Base-by-base conservation (phyloP, 1,140 invertebrate genomes). In the Pissodes strobi region DNA sequence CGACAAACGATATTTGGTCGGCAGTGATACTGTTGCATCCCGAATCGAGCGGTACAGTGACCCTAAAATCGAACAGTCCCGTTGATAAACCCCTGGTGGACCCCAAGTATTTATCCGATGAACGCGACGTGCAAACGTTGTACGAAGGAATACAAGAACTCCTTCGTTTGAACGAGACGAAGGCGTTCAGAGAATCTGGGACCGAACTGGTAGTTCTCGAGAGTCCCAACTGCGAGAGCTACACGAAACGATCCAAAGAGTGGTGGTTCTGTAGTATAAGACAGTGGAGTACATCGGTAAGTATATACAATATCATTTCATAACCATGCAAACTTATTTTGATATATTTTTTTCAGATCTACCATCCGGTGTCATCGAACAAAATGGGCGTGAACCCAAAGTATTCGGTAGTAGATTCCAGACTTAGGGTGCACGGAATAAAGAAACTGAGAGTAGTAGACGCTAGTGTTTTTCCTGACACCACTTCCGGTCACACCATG, bases 41-140 rank as follows among this genome's bases (percentile, higher is more conserved):
- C 1, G 88, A 89, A 76, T 90, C 88, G 34, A 82, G 81, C 46
- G 92, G 92, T 1, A 82, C 80, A 59, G 82, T 94, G 15, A 82
- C 82, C 72, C 77, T 94, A 1, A 79, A 82, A 60, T 85, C 81
- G 53, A 85, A 77, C 38, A 85, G 92, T 79, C 90, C 91, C 0
- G 83, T 84, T 41, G 82, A 85, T 13, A 86, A 89, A 70, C 94
- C 94, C 0, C 74, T 86, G 12, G 87, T 96, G 12, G 83, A 91
- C 69, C 86, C 91, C 0, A 91, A 91, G 61, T 93, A 91, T 69
- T 86, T 90, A 41, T 76, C 81, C 6, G 76, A 89, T 72, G 85
- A 87, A 67, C 68, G 81, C 30, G 79, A 81, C 18, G 77, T 67
- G 5, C 34, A 67, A 49, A 64, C 80, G 10, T 73, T 84, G 21